A percentile compares a stretch with the other conserved stretches of the same genome.
phyloP scores from a whole-genome alignment of 2,797 vertebrate species.

The Coccyzus lansbergi region DNA sequence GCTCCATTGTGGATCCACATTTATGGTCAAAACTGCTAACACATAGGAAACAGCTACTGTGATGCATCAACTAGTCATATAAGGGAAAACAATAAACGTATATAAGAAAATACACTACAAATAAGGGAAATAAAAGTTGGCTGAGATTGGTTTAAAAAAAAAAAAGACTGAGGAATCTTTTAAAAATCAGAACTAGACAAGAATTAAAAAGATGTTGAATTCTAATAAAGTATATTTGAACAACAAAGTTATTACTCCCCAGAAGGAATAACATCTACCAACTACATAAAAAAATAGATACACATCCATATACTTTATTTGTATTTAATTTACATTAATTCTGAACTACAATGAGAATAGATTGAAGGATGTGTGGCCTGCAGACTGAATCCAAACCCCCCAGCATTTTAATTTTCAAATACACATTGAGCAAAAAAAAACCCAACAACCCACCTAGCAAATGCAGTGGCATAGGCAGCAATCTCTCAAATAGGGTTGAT shows the following conservation, averaged over 20 bases:
- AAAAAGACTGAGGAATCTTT: neutral
- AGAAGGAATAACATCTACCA: neutral
- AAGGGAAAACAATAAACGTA: neutral
- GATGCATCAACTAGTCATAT: neutral
- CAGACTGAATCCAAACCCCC: neutral
- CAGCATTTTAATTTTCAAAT: constrained; percentile 23
- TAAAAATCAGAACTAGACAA: neutral
- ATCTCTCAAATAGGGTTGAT: neutral
- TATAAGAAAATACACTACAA: neutral
- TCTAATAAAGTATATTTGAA: neutral
- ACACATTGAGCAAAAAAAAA: neutral
- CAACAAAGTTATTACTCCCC: neutral
- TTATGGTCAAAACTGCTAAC: neutral
- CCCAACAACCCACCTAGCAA: neutral
- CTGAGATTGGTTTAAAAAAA: neutral
- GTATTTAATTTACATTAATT: constrained; percentile 37
- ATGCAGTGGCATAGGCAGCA: neutral
- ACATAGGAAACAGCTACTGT: neutral
- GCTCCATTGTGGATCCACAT: neutral
- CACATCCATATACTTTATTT: neutral
- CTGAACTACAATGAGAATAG: constrained; percentile 13
- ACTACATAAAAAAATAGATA: constrained; percentile 3
- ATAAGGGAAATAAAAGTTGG: neutral
- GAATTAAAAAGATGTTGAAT: neutral
- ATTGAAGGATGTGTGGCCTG: constrained; percentile 32